These are phyloP conservation scores for Melospiza georgiana DNA, from an alignment of 2,113 vertebrate species.

Conservation along the genomic window DNA sequence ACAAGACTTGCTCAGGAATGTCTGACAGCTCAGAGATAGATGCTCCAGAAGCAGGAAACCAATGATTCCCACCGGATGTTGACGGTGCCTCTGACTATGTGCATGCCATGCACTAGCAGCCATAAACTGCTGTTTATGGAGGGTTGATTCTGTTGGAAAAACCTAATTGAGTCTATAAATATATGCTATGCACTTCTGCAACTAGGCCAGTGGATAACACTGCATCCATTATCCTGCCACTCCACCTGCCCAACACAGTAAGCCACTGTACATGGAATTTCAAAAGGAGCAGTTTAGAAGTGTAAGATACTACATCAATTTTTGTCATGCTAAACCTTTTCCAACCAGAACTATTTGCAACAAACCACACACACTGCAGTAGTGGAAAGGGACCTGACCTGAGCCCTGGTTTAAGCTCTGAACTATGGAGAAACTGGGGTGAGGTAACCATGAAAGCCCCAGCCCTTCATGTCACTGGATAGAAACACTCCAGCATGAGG, in stretches of 20 bases:
- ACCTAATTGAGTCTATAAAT: background rate
- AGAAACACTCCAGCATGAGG: background rate
- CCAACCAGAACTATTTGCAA: background rate
- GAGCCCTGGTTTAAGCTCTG: background rate
- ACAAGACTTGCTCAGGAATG: background rate
- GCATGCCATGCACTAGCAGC: background rate
- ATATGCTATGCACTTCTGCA: background rate
- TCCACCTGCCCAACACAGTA: background rate
- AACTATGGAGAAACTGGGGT: background rate
- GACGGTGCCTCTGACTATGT: background rate
- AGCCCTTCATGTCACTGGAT: rapidly evolving
- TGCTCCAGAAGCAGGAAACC: background rate
- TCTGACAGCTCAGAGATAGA: background rate
- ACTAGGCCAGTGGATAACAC: background rate
- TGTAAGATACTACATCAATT: background rate
- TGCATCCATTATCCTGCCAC: background rate
- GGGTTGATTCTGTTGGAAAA: background rate
- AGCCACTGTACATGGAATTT: background rate
- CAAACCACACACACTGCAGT: background rate
- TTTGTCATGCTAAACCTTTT: background rate
- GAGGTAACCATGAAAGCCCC: background rate
- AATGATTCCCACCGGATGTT: rapidly evolving
- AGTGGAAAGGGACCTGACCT: background rate
- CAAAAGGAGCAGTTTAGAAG: background rate
- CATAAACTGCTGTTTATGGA: background rate